A percentile compares a stretch with the other conserved stretches of the same genome.
These are phyloP conservation scores for Berghia stephanieae DNA, from an alignment of 1,140 invertebrate species.

Conservation along the genomic window DNA sequence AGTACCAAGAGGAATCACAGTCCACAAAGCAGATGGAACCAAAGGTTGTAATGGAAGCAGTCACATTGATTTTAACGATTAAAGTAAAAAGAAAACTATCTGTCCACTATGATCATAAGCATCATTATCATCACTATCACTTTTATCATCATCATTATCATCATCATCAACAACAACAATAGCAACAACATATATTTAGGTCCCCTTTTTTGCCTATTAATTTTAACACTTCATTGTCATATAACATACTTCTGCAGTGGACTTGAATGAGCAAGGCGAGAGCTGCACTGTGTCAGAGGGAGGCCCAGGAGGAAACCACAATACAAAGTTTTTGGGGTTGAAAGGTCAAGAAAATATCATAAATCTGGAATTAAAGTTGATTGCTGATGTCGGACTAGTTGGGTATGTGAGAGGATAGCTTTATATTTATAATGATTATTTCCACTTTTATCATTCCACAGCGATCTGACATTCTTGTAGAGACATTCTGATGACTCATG, in stretches of 20 bases:
- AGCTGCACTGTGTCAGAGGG: constrained; percentile 94
- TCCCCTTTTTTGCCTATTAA: no score
- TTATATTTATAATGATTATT: no score
- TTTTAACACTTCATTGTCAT: not conserved
- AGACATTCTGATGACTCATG: no score
- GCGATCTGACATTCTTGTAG: no score
- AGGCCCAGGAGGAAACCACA: constrained; percentile 92
- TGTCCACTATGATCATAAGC: no score
- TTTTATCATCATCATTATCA: no score
- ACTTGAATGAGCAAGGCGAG: constrained; percentile 75
- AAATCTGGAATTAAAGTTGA: constrained; percentile 84
- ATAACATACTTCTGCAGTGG: constrained; percentile 69
- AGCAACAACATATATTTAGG: no score
- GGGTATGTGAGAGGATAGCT: no score
- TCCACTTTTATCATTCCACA: no score
- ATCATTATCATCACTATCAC: no score
- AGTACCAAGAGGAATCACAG: constrained; percentile 81
- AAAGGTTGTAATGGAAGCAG: not conserved
- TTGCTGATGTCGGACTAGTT: constrained; percentile 92
- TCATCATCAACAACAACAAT: not conserved
- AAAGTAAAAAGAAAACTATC: no score
- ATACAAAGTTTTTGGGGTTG: constrained; percentile 86
- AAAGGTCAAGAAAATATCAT: constrained; percentile 75
- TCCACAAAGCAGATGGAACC: constrained; percentile 63
- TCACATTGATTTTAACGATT: no score